Evolutionary conservation across 2,888 invertebrate species (phyloP).

Genomic region (Clanis bilineata): DNA sequence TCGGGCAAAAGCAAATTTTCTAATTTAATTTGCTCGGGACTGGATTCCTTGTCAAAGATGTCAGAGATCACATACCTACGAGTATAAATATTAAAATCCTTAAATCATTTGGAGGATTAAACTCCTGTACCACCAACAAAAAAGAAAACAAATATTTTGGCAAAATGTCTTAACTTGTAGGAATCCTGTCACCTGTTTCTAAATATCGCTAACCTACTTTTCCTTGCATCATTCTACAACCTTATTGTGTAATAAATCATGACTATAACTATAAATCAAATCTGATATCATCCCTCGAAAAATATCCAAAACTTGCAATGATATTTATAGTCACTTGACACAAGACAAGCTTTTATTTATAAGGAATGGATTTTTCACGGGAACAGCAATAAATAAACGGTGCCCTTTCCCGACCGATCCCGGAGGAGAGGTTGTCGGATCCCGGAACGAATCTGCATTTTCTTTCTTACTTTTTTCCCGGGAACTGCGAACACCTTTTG

Average conservation of each 20-base stretch:
- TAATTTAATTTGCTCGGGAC: too few relatives aligned
- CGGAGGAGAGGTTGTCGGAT: conserved; percentile 41
- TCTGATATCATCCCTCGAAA: neutral
- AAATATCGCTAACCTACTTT: too few relatives aligned
- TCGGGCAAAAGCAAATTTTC: too few relatives aligned
- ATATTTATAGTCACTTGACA: conserved; percentile 4
- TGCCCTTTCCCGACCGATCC: conserved; percentile 36
- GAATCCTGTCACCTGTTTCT: too few relatives aligned
- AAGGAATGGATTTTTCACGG: conserved; percentile 55
- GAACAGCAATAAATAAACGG: conserved; percentile 53
- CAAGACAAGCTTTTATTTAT: conserved; percentile 23
- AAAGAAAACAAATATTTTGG: too few relatives aligned
- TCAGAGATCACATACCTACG: too few relatives aligned
- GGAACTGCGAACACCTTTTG: conserved; percentile 34
- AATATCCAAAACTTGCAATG: neutral
- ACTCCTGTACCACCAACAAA: too few relatives aligned
- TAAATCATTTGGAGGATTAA: too few relatives aligned
- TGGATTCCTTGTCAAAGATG: too few relatives aligned
- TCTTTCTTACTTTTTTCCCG: conserved; percentile 26
- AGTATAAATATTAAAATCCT: too few relatives aligned
- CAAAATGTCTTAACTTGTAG: too few relatives aligned
- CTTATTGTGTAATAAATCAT: neutral
- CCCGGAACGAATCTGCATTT: conserved; percentile 47
- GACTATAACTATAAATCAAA: neutral
- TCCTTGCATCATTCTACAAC: too few relatives aligned